These are phyloP conservation scores for Typhlichthys subterraneus DNA, from an alignment of 2,797 vertebrate species.

Conservation along the genomic window DNA sequence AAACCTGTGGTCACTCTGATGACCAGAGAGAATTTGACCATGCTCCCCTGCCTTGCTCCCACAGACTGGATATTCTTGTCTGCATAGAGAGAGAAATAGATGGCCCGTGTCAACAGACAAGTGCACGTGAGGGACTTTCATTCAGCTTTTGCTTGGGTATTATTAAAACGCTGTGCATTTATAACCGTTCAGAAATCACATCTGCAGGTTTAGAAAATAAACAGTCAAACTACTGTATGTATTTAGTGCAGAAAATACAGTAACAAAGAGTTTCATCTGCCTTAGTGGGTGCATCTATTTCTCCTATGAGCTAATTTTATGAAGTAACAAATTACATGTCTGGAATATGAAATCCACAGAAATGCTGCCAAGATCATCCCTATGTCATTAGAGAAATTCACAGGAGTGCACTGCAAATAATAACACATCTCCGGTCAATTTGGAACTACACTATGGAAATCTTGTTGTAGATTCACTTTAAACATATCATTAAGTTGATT, in stretches of 20 bases:
- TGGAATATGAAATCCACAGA: conserved; percentile 35
- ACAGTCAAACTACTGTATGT: conserved; percentile 24
- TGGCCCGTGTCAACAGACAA: conserved; percentile 49
- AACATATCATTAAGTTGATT: conserved; percentile 57
- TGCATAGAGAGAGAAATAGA: conserved; percentile 52
- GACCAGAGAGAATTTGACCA: conserved; percentile 53
- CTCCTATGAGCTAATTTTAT: conserved; percentile 34
- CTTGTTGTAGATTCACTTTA: conserved; percentile 54
- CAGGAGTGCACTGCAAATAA: conserved; percentile 37
- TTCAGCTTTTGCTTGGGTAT: conserved; percentile 4
- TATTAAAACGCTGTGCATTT: conserved; percentile 38
- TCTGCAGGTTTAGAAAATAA: conserved; percentile 38
- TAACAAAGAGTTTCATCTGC: not conserved
- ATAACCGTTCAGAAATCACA: conserved; percentile 26
- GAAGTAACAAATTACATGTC: conserved; percentile 33
- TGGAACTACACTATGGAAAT: conserved; percentile 29
- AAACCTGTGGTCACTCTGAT: conserved; percentile 56
- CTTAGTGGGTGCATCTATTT: conserved; percentile 22
- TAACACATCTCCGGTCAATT: conserved; percentile 36
- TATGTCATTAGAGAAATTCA: conserved; percentile 39
- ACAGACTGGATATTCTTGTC: conserved; percentile 60
- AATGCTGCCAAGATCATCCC: conserved; percentile 13
- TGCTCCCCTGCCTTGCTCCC: conserved; percentile 49
- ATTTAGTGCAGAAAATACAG: conserved; percentile 18
- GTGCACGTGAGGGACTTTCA: conserved; percentile 35